Conservation (phyloP, 2,888 invertebrate species). For the Agrochola litura region DNA sequence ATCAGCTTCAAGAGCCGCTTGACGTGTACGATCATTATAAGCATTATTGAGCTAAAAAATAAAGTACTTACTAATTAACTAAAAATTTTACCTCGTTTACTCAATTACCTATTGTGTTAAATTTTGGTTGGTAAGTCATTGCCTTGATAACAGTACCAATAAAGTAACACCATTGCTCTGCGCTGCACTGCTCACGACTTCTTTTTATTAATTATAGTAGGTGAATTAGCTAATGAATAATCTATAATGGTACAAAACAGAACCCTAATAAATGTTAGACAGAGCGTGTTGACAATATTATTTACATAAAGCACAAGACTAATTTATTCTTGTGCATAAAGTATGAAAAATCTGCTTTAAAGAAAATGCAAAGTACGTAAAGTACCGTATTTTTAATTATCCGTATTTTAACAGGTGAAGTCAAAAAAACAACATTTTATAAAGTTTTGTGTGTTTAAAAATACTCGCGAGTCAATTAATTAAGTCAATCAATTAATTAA, state of each 20-base stretch:
- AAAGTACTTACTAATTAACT: slow-evolving; percentile 6
- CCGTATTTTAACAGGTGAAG: neutral
- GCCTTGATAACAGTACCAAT: neutral
- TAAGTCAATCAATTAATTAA: no score
- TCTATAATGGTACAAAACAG: neutral
- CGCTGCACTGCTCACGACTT: neutral
- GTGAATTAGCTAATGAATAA: neutral
- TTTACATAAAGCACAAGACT: neutral
- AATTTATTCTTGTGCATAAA: no score
- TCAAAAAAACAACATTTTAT: neutral
- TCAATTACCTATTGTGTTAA: slow-evolving; percentile 10
- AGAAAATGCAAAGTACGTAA: neutral
- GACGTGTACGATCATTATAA: slow-evolving; percentile 30
- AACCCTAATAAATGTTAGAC: neutral
- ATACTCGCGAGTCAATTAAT: neutral
- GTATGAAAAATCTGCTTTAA: no score
- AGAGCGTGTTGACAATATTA: neutral
- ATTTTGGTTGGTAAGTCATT: slow-evolving; percentile 2
- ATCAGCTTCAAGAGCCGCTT: slow-evolving; percentile 35
- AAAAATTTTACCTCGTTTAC: slow-evolving; percentile 15
- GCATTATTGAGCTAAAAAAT: slow-evolving; percentile 29
- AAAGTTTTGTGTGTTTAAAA: neutral
- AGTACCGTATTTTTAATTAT: neutral
- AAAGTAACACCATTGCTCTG: neutral
- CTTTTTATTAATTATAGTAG: neutral